Conservation (phyloP, 2,797 vertebrate species). For the Coilia nasus region DNA sequence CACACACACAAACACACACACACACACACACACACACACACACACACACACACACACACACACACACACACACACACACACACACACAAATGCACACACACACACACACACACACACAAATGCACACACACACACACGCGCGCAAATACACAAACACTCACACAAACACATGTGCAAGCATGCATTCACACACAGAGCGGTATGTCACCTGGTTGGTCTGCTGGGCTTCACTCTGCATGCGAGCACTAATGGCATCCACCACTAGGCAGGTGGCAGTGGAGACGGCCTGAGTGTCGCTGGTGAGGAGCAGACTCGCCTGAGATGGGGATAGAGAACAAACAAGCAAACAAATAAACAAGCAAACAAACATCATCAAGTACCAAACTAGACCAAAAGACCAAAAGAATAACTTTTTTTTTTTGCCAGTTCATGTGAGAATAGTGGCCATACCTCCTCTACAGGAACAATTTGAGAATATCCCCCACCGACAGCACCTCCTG, state of each 20-base stretch:
- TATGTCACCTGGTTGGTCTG: slow-evolving; percentile 80
- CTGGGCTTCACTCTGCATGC: slow-evolving; percentile 80
- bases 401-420: not conserved
- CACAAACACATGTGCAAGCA: not conserved
- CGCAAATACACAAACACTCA: not conserved
- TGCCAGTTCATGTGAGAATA: not conserved
- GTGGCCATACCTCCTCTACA: slow-evolving; percentile 81
- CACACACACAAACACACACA: not conserved
- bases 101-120: not conserved
- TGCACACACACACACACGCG: not conserved
- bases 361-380: not conserved
- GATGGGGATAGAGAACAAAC: slow-evolving; percentile 35
- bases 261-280: slow-evolving; percentile 83
- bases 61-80: too few species aligned
- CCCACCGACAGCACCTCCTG: slow-evolving; percentile 84
- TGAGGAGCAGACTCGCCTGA: slow-evolving; percentile 85
- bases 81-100: not conserved
- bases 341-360: slow-evolving; percentile 14
- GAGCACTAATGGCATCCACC: slow-evolving; percentile 77
- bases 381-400: too few species aligned
- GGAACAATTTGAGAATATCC: slow-evolving; percentile 86
- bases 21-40: too few species aligned
- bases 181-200: not conserved
- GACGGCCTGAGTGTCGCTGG: slow-evolving; percentile 83
- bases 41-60: too few species aligned